phyloP scores from a whole-genome alignment of 1,140 invertebrate genomes.

The Drosophila equinoxialis region DNA sequence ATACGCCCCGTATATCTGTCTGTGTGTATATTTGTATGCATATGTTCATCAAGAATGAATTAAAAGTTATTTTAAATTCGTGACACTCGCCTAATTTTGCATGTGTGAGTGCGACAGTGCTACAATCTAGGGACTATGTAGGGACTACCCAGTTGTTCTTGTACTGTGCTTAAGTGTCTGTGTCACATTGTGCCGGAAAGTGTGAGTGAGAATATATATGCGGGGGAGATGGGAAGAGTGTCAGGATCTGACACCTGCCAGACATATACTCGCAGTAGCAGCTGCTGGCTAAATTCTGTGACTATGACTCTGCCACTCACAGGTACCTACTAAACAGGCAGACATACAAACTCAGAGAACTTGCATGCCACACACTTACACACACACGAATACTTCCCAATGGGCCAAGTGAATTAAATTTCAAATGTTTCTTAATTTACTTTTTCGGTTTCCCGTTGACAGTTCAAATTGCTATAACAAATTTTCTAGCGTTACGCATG shows the following conservation, averaged over 20 bases:
- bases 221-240: background rate
- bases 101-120: conserved; percentile 40
- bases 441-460: conserved; percentile 80
- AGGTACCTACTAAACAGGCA: conserved; percentile 22
- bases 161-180: conserved; percentile 64
- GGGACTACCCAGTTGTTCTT: conserved; percentile 31
- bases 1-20: conserved; percentile 60
- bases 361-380: background rate
- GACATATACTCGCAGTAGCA: conserved; percentile 32
- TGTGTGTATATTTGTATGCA: conserved; percentile 18
- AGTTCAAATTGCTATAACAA: conserved; percentile 82
- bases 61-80: conserved; percentile 82
- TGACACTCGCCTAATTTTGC: conserved; percentile 80
- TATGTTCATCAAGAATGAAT: conserved; percentile 79
- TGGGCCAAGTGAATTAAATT: conserved; percentile 75
- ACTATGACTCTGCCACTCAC: conserved; percentile 58
- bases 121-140: conserved; percentile 27
- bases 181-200: conserved; percentile 1
- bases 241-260: conserved; percentile 73
- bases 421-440: conserved; percentile 82
- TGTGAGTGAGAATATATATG: background rate
- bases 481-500: conserved; percentile 78
- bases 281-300: conserved; percentile 38
- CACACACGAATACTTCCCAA: conserved; percentile 23
- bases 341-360: conserved; percentile 16